Conservation (phyloP, 1,140 invertebrate species). For the Drosophila ambigua region DNA sequence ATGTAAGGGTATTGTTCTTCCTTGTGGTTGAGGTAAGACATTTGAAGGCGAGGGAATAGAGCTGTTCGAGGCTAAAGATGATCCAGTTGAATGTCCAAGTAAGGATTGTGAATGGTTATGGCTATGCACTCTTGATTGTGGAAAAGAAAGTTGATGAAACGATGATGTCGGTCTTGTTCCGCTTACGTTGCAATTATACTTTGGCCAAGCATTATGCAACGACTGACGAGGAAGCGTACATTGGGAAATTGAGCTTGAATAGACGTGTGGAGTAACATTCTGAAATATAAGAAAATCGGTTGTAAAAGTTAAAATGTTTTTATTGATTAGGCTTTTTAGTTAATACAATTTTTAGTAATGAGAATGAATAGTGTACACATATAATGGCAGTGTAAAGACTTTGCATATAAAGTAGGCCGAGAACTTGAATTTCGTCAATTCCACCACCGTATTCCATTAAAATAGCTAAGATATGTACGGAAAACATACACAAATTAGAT, state of each 20-base stretch:
- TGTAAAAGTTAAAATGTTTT: too few relatives aligned
- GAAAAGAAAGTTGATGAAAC: constrained; percentile 84
- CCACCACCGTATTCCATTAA: too few relatives aligned
- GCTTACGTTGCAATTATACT: constrained; percentile 75
- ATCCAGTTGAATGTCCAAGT: constrained; percentile 48
- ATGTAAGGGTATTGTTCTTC: constrained; percentile 75
- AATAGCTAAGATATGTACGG: too few relatives aligned
- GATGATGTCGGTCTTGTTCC: constrained; percentile 67
- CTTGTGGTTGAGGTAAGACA: constrained; percentile 45
- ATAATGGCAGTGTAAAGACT: too few relatives aligned
- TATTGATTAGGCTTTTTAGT: too few relatives aligned
- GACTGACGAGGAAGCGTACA: constrained; percentile 85
- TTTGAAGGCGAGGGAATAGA: constrained; percentile 61
- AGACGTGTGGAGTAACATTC: constrained; percentile 76
- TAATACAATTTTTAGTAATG: background rate
- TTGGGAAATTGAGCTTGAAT: constrained; percentile 72
- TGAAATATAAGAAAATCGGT: constrained; percentile 20
- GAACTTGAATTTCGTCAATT: too few relatives aligned
- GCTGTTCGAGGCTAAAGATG: constrained; percentile 62
- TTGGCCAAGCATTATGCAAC: constrained; percentile 83
- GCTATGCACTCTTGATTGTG: constrained; percentile 73
- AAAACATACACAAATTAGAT: too few relatives aligned
- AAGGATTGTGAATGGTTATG: constrained; percentile 44
- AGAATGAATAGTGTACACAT: too few relatives aligned
- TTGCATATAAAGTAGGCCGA: too few relatives aligned